Evolutionary conservation across 2,113 vertebrate genomes (phyloP).

Genomic region (Plecotus auritus): DNA sequence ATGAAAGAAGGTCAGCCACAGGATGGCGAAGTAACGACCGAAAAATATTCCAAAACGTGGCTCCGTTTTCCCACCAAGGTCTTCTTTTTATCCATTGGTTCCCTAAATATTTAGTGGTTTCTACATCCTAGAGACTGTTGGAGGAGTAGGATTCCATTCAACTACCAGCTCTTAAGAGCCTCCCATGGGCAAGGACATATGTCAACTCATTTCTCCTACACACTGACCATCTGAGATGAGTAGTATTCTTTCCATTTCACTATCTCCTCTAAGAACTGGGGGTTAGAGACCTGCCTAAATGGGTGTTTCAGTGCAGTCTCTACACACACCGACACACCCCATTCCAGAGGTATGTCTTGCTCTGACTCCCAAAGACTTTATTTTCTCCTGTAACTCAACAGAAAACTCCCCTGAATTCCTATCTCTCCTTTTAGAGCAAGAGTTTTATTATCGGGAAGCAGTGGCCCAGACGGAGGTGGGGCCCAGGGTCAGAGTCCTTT

Average conservation of each 20-base stretch:
- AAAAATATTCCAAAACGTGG: no score
- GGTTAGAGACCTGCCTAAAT: not conserved
- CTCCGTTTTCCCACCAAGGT: not conserved
- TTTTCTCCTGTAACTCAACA: not conserved
- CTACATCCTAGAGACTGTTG: not conserved
- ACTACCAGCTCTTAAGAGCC: not conserved
- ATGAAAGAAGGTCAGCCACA: not conserved
- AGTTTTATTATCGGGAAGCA: conserved; percentile 28
- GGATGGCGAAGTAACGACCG: not conserved
- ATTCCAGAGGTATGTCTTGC: not conserved
- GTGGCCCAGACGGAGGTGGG: not conserved
- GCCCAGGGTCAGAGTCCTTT: conserved; percentile 48
- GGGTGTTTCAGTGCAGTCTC: not conserved
- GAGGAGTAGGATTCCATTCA: not conserved
- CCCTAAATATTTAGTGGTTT: not conserved
- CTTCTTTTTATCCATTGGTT: not conserved
- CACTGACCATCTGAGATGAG: not conserved
- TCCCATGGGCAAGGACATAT: not conserved
- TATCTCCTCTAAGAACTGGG: not conserved
- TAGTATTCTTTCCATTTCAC: not conserved
- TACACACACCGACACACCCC: not conserved
- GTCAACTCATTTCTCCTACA: not conserved
- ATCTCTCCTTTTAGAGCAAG: not conserved
- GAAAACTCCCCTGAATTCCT: not conserved
- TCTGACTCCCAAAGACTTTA: not conserved